Base-by-base conservation (phyloP, 2,888 invertebrate species). In the Plagodis pulveraria region DNA sequence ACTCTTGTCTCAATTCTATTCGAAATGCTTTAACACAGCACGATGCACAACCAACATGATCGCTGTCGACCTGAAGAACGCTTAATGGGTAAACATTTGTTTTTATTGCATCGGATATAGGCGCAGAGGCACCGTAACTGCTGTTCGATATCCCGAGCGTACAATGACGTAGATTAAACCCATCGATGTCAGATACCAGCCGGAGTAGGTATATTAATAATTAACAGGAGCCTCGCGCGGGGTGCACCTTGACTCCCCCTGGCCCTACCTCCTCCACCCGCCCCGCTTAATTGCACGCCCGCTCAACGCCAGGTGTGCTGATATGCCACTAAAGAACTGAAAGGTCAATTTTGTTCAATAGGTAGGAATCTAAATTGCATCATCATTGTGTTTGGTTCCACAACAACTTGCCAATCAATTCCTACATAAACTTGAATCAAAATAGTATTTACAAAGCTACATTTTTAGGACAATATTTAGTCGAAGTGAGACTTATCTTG, bases 231-330 rank as follows among this genome's bases (percentile, higher is more conserved):
- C 51, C 32, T 34, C 55, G 44, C 45, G 41, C 58, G 71, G 73
- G 75, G 70, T 71, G 72, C 71, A 77, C 78, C 80, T 79, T 77
- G 78, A 80, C 82, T 78, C 78, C 80, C 83, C 78, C 81, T 78
- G 77, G 77, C 77, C 78, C 70, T 70, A 54, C 70, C 69, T 72
- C 71, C 57, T 67, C 70, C 1, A 36, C 69, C 58, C 70, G 67
- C 62, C 60, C 54, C 54, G 52, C 70, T 22, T 67, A 73, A 76
- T 77, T 77, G 74, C 75, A 75, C 71, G 65, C 69, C 67, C 56
- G 69, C 67, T 64, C 69, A 58, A 62, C 56, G 50, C 76, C 78
- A 81, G 79, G 77, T 80, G 80, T 68, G 63, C 63, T 73, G 70
- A 68, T 72, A 67, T 71, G 70, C 72, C 64, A 48, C 40, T n/a